These are phyloP conservation scores for Anastatus disparis DNA, from an alignment of 1,140 invertebrate species.

Conservation along the genomic window DNA sequence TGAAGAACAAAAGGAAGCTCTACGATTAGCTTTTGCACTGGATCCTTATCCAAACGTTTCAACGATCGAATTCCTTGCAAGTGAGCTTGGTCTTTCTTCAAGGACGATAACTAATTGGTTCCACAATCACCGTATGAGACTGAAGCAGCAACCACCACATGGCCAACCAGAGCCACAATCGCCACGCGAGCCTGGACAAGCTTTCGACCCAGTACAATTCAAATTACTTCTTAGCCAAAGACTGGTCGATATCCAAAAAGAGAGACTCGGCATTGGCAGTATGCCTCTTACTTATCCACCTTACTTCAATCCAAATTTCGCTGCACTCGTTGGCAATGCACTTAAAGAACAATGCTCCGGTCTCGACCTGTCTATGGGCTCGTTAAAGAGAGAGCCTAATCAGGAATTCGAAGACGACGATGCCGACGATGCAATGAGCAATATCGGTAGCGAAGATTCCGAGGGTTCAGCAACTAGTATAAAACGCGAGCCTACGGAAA, in stretches of 20 bases:
- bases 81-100: constrained; percentile 90
- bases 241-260: constrained; percentile 85
- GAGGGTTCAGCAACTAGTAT: constrained; percentile 66
- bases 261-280: constrained; percentile 73
- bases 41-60: constrained; percentile 96
- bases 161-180: constrained; percentile 75
- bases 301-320: constrained; percentile 80
- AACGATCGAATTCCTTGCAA: constrained; percentile 94
- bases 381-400: constrained; percentile 79
- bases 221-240: constrained; percentile 87
- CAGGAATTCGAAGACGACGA: constrained; percentile 80
- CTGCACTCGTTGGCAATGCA: constrained; percentile 74
- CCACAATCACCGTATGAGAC: constrained; percentile 98
- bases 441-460: constrained; percentile 82
- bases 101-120: constrained; percentile 99
- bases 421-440: constrained; percentile 79
- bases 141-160: constrained; percentile 89
- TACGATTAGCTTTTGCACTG: constrained; percentile 90
- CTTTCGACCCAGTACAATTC: constrained; percentile 92
- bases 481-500: constrained; percentile 71
- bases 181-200: constrained; percentile 76
- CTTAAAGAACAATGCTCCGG: constrained; percentile 82
- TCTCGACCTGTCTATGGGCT: constrained; percentile 82
- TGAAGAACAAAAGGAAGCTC: constrained; percentile 97
- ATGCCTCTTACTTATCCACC: constrained; percentile 79